Evolutionary conservation across 2,888 invertebrate genomes (phyloP), one percentile per base, ranked within the genome.

Genomic region (Nomada hirtipes): DNA sequence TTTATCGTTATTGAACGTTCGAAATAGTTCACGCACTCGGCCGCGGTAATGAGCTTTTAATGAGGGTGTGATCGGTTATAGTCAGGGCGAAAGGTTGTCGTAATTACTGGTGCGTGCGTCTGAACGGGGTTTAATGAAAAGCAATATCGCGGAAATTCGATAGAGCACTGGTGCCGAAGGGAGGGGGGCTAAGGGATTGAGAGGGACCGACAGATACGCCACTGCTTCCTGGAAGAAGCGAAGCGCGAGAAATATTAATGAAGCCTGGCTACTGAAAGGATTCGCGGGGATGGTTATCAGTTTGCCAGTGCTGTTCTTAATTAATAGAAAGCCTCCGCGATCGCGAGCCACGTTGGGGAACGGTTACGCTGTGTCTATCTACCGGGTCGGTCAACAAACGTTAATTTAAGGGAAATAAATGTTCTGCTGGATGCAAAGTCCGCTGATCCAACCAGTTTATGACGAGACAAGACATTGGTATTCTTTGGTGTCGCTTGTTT

Each of bases 221-320:
- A 11, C 47, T 26, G 23, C 53, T 55, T 29, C 53, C 20, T 55
- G 55, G 61, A 86, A 87, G 81, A 83, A 85, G 76, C 60, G 73
- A 83, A 68, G 55, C 77, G 83, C 76, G 78, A 83, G 85, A 86
- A 87, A 87, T 86, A 87, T 87, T 87, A 82, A 87, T 81, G 84
- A 87, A 82, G 78, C 67, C 10, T 20, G 53, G 73, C 70, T 53
- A 72, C 60, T 72, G 82, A 76, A 82, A 86, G 71, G 67, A 77
- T 80, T 60, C 65, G 70, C 15, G 50, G 64, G 36, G 65, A 67
- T 59, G 76, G 65, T 76, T 71, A 59, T 44, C 65, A 76, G 67
- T 67, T 84, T 72, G 68, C 52, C 68, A 84, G 79, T 75, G 70
- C 79, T 36, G 52, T 55, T 74, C 61, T 67, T 84, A 79, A 87